These are phyloP conservation scores for Boulengeromyrus knoepffleri DNA, from an alignment of 2,113 vertebrate genomes.

Conservation along the genomic window DNA sequence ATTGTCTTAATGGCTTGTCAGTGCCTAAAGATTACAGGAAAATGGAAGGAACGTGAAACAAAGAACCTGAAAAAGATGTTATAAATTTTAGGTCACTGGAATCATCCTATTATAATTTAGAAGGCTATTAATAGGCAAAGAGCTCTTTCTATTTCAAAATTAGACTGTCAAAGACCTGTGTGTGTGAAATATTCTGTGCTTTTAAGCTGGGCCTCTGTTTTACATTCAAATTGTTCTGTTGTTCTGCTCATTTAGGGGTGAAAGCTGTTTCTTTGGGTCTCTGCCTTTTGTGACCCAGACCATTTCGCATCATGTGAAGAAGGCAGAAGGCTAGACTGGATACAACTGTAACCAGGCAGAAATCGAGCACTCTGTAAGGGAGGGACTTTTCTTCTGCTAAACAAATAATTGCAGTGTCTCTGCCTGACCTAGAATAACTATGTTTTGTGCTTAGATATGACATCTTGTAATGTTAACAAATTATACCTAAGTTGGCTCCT, in stretches of 20 bases:
- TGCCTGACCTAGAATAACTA: neutral
- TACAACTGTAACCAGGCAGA: neutral
- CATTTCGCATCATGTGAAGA: neutral
- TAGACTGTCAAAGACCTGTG: neutral
- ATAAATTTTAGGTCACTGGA: neutral
- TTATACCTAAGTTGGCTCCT: neutral
- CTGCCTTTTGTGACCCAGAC: neutral
- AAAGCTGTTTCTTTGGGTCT: neutral
- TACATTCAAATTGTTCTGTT: neutral
- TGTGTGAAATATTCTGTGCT: neutral
- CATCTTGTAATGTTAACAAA: neutral
- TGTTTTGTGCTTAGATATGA: neutral
- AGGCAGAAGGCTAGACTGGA: neutral
- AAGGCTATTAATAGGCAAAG: constrained; percentile 4
- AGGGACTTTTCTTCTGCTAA: neutral
- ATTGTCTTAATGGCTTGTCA: neutral
- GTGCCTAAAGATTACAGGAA: neutral
- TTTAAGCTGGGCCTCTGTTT: neutral
- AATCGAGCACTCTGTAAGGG: neutral
- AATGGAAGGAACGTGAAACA: neutral
- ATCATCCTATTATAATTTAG: constrained; percentile 3
- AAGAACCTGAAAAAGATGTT: neutral
- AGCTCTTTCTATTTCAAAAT: neutral
- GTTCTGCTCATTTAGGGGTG: neutral
- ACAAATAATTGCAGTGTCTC: neutral